These are phyloP conservation scores for Zelostemma sp. DNA, from an alignment of 1,140 invertebrate species.

Conservation along the genomic window DNA sequence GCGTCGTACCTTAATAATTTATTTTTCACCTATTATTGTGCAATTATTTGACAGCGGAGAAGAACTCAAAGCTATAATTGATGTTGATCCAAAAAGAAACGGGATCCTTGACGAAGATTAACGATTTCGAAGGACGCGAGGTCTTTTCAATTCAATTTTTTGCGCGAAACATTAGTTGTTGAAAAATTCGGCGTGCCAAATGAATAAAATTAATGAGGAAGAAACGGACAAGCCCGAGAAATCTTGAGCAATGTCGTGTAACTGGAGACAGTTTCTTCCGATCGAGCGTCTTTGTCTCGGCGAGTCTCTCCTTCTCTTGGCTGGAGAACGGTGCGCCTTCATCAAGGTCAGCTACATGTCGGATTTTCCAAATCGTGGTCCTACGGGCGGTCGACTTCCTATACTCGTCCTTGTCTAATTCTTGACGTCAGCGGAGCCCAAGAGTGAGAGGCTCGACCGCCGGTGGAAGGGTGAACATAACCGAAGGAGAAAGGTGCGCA, in stretches of 20 bases:
- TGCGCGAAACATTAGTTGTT: no score
- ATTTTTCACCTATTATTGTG: background rate
- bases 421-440: conserved; percentile 1
- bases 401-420: conserved; percentile 48
- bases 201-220: no score
- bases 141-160: no score
- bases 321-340: conserved; percentile 42
- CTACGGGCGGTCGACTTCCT: conserved; percentile 54
- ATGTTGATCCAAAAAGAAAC: background rate
- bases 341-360: conserved; percentile 57
- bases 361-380: conserved; percentile 62
- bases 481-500: conserved; percentile 9
- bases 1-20: conserved; percentile 5
- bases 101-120: no score
- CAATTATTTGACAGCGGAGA: no score
- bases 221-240: no score
- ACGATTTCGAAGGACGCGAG: no score
- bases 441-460: background rate
- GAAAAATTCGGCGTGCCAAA: no score
- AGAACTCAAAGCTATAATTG: background rate
- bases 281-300: background rate
- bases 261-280: conserved; percentile 23
- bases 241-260: background rate
- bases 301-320: conserved; percentile 33
- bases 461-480: background rate